Conservation (phyloP, 37 sponge, comb jelly and placozoan species). For the Oscarella lobularis region DNA sequence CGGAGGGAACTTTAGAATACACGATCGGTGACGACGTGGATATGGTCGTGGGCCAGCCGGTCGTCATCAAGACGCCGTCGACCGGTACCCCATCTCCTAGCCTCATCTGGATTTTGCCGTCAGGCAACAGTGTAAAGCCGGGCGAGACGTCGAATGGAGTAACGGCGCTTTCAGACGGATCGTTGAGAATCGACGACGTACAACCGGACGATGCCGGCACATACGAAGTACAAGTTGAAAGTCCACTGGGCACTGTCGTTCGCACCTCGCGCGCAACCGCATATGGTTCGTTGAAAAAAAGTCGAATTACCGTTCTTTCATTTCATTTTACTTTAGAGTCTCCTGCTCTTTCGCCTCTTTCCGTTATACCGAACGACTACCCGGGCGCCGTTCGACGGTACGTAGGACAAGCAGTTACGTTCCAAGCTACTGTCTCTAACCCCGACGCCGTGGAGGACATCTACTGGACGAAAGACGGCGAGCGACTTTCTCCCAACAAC, state of each 20-base stretch:
- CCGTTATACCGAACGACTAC: no score
- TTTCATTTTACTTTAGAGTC: no score
- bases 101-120: background rate
- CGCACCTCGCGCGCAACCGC: no score
- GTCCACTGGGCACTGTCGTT: no score
- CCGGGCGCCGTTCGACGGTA: no score
- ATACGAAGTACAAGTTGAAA: no score
- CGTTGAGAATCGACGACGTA: background rate
- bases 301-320: no score
- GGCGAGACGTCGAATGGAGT: background rate
- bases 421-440: no score
- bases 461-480: background rate
- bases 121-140: background rate
- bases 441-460: background rate
- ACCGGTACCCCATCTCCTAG: background rate
- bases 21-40: background rate
- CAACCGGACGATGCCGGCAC: background rate
- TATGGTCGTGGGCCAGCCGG: background rate
- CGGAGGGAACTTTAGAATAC: background rate
- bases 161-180: background rate
- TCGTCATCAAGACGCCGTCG: background rate
- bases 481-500: background rate
- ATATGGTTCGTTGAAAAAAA: no score
- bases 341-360: no score
- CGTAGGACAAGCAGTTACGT: no score